A percentile compares a stretch with the other conserved stretches of the same genome.
These are phyloP conservation scores for Ophiothrix spiculata DNA, from an alignment of 35 echinoderm and acorn worm genomes.

Conservation along the genomic window DNA sequence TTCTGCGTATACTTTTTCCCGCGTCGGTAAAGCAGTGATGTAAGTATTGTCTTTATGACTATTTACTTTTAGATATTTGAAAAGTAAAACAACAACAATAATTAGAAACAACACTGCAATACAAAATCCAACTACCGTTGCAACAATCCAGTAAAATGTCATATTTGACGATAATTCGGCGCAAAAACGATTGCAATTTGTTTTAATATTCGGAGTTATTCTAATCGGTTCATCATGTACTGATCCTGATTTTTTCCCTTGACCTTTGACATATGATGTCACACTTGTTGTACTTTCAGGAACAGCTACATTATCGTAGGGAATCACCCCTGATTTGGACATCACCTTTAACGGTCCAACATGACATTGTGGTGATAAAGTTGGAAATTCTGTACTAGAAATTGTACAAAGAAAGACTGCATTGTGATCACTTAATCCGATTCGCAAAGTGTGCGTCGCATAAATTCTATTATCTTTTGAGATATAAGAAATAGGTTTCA, in stretches of 20 bases:
- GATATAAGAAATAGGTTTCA: not conserved
- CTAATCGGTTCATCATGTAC: no score
- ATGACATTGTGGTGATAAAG: not conserved
- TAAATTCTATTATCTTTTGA: not conserved
- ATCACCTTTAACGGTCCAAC: not conserved
- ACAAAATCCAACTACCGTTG: not conserved
- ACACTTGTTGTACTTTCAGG: not conserved
- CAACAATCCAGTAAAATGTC: not conserved
- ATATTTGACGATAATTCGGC: not conserved
- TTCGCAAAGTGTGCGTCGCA: not conserved
- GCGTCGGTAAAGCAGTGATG: not conserved
- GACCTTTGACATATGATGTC: no score
- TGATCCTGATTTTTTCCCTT: no score
- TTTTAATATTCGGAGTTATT: no score
- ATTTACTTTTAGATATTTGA: not conserved
- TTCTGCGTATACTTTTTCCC: not conserved
- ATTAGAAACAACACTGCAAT: not conserved
- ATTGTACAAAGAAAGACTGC: not conserved
- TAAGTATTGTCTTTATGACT: not conserved
- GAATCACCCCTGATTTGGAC: not conserved
- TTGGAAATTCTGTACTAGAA: not conserved
- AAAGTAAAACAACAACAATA: not conserved
- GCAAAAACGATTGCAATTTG: not conserved
- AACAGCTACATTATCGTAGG: not conserved
- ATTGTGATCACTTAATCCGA: not conserved